Evolutionary conservation across 2,888 invertebrate genomes (phyloP), one percentile per base, ranked within the genome.

Genomic region (Epinotia demarniana): DNA sequence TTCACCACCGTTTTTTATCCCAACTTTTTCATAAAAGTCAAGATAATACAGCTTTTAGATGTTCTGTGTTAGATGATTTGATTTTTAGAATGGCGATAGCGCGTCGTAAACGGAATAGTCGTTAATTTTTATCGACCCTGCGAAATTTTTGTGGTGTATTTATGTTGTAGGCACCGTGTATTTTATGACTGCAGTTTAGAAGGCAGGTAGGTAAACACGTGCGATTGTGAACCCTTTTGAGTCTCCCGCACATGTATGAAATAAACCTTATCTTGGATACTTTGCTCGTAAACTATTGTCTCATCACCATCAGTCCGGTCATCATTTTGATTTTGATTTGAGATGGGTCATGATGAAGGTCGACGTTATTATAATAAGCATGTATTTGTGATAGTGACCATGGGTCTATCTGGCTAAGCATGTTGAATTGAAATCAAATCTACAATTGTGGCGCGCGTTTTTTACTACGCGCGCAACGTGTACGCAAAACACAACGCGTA

Each of bases 41-140:
- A 87, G 89, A 91, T 92, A 92, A 91, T 87, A 83, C 84, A 84
- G 87, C 89, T 91, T 92, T 92, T 90, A 89, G 89, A 92, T 88
- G 89, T 88, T 85, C 85, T 89, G 86, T 91, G 91, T 90, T 90
- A 90, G 87, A 85, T 85, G 87, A 87, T 90, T 89, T 88, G 86
- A 90, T 89, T 90, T 86, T 84, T 82, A 84, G 80, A 83, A 84
- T 81, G 81, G 82, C 82, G 81, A 84, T 81, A 80, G 82, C 82
- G 81, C 49, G 61, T 67, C 72, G 64, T 72, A 73, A 72, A 72
- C 77, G 78, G 78, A 77, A 79, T 78, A 79, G 79, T 80, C 79
- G 80, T 83, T 82, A 84, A 80, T 78, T 81, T 80, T 82, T 82
- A 81, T 83, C 83, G 79, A 79, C 79, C 71, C 69, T 75, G 75